A percentile compares a stretch with the other conserved stretches of the same genome.
Evolutionary conservation across 2,797 vertebrate genomes (phyloP).

Genomic region (Tragopan temminckii): DNA sequence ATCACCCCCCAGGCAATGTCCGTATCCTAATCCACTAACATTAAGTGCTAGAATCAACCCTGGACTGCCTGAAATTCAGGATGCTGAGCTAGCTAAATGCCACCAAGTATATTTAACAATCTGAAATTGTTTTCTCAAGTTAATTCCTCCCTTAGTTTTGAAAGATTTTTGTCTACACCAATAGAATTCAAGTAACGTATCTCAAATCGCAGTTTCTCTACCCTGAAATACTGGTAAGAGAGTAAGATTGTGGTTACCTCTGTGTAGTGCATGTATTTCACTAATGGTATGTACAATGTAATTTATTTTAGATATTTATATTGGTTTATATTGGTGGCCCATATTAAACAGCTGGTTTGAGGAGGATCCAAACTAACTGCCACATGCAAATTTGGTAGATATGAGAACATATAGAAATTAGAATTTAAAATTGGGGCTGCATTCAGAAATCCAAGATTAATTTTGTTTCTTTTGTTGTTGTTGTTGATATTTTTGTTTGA

Average conservation of each 20-base stretch:
- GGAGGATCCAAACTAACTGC: neutral
- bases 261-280: neutral
- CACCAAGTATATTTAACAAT: neutral
- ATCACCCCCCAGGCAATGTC: neutral
- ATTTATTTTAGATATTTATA: constrained; percentile 4
- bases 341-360: neutral
- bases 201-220: neutral
- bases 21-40: neutral
- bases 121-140: neutral
- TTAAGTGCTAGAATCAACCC: neutral
- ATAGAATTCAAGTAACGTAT: neutral
- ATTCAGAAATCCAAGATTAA: neutral
- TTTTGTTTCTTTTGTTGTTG: neutral
- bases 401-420: neutral
- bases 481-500: neutral
- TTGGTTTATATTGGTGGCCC: neutral
- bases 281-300: neutral
- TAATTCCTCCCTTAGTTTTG: neutral
- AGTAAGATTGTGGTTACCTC: neutral
- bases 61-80: neutral
- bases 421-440: neutral
- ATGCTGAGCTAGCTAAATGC: neutral
- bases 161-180: neutral
- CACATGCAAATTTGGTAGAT: neutral
- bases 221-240: neutral